These are phyloP conservation scores for Callyntrura sp. DNA, from an alignment of 2,888 invertebrate species.

Conservation along the genomic window DNA sequence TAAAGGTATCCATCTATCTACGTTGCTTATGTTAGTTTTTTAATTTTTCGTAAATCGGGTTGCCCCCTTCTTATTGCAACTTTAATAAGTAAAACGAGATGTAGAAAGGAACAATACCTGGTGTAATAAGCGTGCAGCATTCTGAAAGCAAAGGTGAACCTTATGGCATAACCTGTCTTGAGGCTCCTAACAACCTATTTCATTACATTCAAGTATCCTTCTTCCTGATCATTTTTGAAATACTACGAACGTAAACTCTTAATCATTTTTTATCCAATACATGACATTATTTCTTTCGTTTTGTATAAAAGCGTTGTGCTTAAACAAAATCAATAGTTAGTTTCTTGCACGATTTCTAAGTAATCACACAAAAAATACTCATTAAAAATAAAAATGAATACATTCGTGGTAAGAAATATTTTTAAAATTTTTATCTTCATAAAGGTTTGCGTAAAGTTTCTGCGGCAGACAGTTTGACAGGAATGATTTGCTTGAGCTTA, in stretches of 20 bases:
- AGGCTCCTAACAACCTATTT: slow-evolving; percentile 71
- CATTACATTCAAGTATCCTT: slow-evolving; percentile 55
- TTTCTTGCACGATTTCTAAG: slow-evolving; percentile 59
- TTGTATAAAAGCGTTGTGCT: slow-evolving; percentile 63
- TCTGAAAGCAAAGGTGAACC: slow-evolving; percentile 35
- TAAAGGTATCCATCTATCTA: no score
- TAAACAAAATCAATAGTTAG: slow-evolving; percentile 64
- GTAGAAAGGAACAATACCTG: slow-evolving; percentile 16
- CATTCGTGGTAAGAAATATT: slow-evolving; percentile 52
- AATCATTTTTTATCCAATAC: slow-evolving; percentile 48
- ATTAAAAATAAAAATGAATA: slow-evolving; percentile 52
- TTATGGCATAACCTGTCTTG: slow-evolving; percentile 69
- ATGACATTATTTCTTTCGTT: slow-evolving; percentile 33
- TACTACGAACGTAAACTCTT: slow-evolving; percentile 12
- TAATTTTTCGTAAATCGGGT: slow-evolving; percentile 56
- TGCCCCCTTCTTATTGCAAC: slow-evolving; percentile 45
- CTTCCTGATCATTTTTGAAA: slow-evolving; percentile 74
- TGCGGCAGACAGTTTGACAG: background rate
- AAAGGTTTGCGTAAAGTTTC: background rate
- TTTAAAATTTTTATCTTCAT: background rate
- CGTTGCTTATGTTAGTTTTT: background rate
- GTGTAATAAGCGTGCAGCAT: background rate
- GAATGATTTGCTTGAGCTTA: no score
- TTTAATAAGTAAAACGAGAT: slow-evolving; percentile 28
- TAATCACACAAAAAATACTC: slow-evolving; percentile 37